Evolutionary conservation across 1,140 invertebrate genomes (phyloP).

Genomic region (Rhopalosiphum padi): DNA sequence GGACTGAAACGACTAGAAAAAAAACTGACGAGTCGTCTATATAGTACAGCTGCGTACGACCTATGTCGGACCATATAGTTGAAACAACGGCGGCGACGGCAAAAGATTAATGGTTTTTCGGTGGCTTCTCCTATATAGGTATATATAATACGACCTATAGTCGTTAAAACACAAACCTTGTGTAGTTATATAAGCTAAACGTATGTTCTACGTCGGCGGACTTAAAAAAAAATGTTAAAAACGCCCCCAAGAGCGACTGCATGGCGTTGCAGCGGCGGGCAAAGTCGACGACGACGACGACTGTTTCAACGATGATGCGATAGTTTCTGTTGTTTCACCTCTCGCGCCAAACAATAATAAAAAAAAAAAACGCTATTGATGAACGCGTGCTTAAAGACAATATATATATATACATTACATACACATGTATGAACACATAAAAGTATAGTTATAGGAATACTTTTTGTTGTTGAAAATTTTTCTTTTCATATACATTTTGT

Average conservation of each 20-base stretch:
- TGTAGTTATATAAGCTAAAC: background rate
- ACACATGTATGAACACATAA: background rate
- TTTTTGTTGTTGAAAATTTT: background rate
- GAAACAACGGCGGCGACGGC: conserved; percentile 47
- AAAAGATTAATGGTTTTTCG: conserved; percentile 51
- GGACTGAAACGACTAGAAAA: background rate
- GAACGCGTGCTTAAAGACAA: background rate
- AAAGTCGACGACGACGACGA: background rate
- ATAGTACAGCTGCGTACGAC: conserved; percentile 21
- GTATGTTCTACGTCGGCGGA: background rate
- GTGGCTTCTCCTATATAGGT: conserved; percentile 32
- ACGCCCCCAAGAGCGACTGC: conserved; percentile 36
- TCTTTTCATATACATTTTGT: background rate
- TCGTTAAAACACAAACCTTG: conserved; percentile 46
- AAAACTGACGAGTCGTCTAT: background rate
- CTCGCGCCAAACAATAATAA: conserved; percentile 23
- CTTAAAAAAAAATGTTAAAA: conserved; percentile 25
- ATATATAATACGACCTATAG: background rate
- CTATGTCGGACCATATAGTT: conserved; percentile 8
- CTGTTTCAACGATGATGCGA: conserved; percentile 34
- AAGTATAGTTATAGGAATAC: background rate
- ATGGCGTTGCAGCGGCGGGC: background rate
- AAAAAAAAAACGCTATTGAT: conserved; percentile 22
- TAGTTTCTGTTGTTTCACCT: conserved; percentile 46
- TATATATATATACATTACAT: background rate